These are phyloP conservation scores for Gymnorhina tibicen DNA, from an alignment of 2,113 vertebrate genomes.

Conservation along the genomic window DNA sequence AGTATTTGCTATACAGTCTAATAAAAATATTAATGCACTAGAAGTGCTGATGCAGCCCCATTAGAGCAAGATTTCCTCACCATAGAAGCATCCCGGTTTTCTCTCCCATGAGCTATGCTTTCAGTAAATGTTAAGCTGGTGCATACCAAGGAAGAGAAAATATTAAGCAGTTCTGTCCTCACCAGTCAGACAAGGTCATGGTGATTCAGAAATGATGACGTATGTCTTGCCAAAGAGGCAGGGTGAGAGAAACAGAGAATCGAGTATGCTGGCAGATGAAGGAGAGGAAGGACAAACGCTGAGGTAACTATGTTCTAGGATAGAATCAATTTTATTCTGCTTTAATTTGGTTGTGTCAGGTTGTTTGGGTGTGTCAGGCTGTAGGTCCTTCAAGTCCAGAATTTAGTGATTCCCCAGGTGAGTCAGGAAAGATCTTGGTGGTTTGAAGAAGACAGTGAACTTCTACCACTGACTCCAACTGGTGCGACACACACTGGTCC, in stretches of 20 bases:
- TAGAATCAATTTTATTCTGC: not conserved
- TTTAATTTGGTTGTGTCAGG: not conserved
- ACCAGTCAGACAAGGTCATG: not conserved
- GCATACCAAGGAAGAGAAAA: not conserved
- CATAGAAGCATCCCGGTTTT: not conserved
- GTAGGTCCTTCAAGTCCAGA: not conserved
- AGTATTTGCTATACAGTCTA: not conserved
- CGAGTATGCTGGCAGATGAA: not conserved
- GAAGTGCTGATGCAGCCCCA: slow-evolving; percentile 42
- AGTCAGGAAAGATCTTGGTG: not conserved
- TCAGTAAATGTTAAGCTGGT: not conserved
- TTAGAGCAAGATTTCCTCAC: slow-evolving; percentile 8
- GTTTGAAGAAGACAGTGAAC: not conserved
- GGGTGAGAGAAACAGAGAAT: not conserved
- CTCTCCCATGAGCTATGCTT: not conserved
- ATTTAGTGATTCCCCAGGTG: not conserved
- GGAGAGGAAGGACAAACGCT: not conserved
- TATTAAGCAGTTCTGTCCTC: not conserved
- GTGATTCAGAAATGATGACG: not conserved
- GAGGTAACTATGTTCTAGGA: not conserved
- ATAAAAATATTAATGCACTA: slow-evolving; percentile 53
- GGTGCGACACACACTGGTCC: not conserved
- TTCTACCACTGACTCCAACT: not conserved
- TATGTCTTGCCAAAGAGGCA: not conserved
- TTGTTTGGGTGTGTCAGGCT: not conserved